phyloP scores from a whole-genome alignment of 2,113 vertebrate species.

The Vanacampus margaritifer region DNA sequence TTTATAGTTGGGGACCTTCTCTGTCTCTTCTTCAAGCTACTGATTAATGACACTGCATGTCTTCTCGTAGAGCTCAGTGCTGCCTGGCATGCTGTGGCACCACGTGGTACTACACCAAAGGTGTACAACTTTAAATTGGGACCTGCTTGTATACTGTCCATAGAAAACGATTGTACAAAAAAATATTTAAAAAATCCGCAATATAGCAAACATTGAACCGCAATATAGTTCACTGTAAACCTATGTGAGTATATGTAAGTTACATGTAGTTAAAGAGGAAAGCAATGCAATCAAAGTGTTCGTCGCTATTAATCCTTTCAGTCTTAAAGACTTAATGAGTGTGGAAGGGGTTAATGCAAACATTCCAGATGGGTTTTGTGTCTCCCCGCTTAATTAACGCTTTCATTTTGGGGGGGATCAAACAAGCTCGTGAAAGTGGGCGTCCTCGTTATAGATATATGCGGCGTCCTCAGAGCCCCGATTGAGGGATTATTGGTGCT shows the following conservation, averaged over 20 bases:
- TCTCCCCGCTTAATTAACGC: conserved; percentile 53
- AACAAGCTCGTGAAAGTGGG: conserved; percentile 38
- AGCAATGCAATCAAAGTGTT: conserved; percentile 14
- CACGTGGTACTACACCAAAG: too few relatives aligned
- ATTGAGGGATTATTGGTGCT: conserved; percentile 9
- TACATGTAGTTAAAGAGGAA: not conserved
- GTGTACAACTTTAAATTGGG: too few relatives aligned
- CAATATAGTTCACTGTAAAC: too few relatives aligned
- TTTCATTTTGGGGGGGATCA: conserved; percentile 59
- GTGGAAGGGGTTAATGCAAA: conserved; percentile 48
- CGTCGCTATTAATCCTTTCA: conserved; percentile 36
- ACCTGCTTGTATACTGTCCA: too few relatives aligned
- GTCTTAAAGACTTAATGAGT: conserved; percentile 45
- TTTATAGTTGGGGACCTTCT: too few relatives aligned
- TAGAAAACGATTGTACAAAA: too few relatives aligned
- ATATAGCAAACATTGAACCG: too few relatives aligned
- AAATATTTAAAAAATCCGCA: too few relatives aligned
- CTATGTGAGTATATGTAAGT: not conserved
- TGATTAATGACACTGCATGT: too few relatives aligned
- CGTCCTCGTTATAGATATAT: conserved; percentile 26
- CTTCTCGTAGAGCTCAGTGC: too few relatives aligned
- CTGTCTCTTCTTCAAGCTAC: too few relatives aligned
- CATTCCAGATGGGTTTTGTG: conserved; percentile 50
- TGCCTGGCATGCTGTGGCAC: too few relatives aligned
- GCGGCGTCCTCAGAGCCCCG: conserved; percentile 6